phyloP scores from a whole-genome alignment of 2,113 vertebrate species.

The Syngnathus typhle region DNA sequence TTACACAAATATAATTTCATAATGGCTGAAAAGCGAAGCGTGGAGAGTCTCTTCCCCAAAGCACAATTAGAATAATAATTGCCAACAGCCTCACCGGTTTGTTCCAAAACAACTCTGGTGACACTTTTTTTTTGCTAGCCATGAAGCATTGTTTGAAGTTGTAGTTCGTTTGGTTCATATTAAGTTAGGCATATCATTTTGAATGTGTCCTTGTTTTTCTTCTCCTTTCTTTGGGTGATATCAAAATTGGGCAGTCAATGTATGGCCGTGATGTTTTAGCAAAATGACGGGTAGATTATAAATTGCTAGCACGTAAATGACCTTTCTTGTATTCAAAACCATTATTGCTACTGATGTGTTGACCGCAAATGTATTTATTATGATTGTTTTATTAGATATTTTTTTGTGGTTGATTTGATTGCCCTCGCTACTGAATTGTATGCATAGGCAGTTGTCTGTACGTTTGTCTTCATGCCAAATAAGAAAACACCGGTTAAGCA shows the following conservation, averaged over 20 bases:
- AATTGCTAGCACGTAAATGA: not conserved
- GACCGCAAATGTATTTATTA: not conserved
- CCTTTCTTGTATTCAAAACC: not conserved
- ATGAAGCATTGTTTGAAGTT: not conserved
- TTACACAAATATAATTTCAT: too few species aligned
- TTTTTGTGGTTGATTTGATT: not conserved
- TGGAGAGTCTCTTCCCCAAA: too few species aligned
- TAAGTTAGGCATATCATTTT: not conserved
- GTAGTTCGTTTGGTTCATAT: not conserved
- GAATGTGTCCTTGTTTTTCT: not conserved
- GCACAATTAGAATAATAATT: too few species aligned
- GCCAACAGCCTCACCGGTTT: too few species aligned
- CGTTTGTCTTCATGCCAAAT: constrained; percentile 32
- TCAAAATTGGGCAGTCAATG: not conserved
- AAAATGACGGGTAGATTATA: not conserved
- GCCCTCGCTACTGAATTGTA: not conserved
- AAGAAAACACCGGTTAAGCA: constrained; percentile 16
- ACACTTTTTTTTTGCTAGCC: not conserved
- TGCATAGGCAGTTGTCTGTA: constrained; percentile 19
- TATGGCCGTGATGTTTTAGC: not conserved
- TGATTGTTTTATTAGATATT: not conserved
- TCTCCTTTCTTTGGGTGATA: not conserved
- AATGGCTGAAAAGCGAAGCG: too few species aligned
- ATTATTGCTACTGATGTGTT: not conserved
- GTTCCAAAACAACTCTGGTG: too few species aligned